Evolutionary conservation across 2,113 vertebrate genomes (phyloP), one percentile per base, ranked within the genome.

Genomic region (Saguinus midas): DNA sequence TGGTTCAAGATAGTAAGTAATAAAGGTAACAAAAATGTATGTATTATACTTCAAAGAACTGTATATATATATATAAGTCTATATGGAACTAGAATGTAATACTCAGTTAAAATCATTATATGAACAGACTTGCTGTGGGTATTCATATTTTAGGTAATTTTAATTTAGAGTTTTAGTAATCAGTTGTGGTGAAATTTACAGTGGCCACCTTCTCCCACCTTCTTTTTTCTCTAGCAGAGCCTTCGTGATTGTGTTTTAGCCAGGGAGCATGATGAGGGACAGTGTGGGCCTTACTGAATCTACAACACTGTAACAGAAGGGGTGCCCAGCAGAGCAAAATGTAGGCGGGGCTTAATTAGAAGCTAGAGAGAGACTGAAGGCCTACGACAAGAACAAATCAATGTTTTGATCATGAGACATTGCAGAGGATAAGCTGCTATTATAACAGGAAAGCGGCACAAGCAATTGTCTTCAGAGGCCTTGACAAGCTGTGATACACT

Each of bases 311-410:
- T 64, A 68, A n/a, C 29, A 18, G 90, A 93, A 97, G 87, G 86
- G 64, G 70, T 92, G 82, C 64, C 87, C 40, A 66, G 48, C 78
- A 92, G 81, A 97, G 80, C 58, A 94, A 93, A 98, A 97, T 82
- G 52, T 75, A 95, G 96, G 89, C 93, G 0, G 0, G 50, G 95
- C 92, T 98, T 98, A 98, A 98, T 98, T 98, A 97, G 96, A 98
- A 97, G 96, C 96, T 10, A 1, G 25, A 91, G 86, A 75, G 93
- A 91, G 37, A 89, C 68, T 50, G 87, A 97, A 96, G 16, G 35
- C 61, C 88, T 95, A 78, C 93, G 98, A 97, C 95, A 96, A 90
- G 91, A 98, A 98, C 97, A 97, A 98, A 97, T 98, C 96, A 97
- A 97, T 98, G 95, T 3, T 98, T 97, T 98, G 97, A 97, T 97